phyloP scores from a whole-genome alignment of 2,888 invertebrate genomes.

The Cryptocheilus praepositus region DNA sequence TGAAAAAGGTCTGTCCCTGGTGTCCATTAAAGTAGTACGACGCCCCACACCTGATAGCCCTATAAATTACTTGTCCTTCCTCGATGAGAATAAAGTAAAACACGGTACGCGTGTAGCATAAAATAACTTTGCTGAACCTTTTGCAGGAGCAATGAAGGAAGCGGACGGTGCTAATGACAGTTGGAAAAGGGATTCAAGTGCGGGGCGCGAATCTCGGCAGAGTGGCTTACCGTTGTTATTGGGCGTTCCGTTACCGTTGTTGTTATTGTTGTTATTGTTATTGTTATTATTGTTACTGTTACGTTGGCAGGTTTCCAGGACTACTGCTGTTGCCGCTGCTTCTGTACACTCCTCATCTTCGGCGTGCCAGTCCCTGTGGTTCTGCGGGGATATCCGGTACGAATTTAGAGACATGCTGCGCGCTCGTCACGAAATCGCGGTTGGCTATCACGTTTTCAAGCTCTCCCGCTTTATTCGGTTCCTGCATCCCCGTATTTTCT shows the following conservation, averaged over 20 bases:
- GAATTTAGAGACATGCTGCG: slow-evolving; percentile 43
- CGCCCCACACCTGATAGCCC: slow-evolving; percentile 65
- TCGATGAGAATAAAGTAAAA: too few relatives aligned
- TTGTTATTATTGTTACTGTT: slow-evolving; percentile 68
- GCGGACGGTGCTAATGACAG: too few relatives aligned
- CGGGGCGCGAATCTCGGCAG: slow-evolving; percentile 49
- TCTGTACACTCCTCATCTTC: slow-evolving; percentile 74
- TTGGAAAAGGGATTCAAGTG: slow-evolving; percentile 28
- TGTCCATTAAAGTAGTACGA: slow-evolving; percentile 46
- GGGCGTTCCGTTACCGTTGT: slow-evolving; percentile 64
- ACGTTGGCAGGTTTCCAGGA: slow-evolving; percentile 72
- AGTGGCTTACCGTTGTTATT: slow-evolving; percentile 68
- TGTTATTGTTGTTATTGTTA: slow-evolving; percentile 65
- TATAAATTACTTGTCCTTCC: too few relatives aligned
- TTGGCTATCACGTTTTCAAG: slow-evolving; percentile 26
- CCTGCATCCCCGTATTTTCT: too few relatives aligned
- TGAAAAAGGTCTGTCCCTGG: slow-evolving; percentile 67
- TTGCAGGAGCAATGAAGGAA: too few relatives aligned
- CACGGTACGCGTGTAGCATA: too few relatives aligned
- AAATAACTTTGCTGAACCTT: too few relatives aligned
- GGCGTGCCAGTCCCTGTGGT: slow-evolving; percentile 72
- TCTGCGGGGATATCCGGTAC: slow-evolving; percentile 55
- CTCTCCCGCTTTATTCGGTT: slow-evolving; percentile 9
- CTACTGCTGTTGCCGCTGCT: slow-evolving; percentile 68
- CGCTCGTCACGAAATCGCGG: slow-evolving; percentile 2